Conservation (phyloP, 2,888 invertebrate genomes). For the Dichetophora obliterata region DNA sequence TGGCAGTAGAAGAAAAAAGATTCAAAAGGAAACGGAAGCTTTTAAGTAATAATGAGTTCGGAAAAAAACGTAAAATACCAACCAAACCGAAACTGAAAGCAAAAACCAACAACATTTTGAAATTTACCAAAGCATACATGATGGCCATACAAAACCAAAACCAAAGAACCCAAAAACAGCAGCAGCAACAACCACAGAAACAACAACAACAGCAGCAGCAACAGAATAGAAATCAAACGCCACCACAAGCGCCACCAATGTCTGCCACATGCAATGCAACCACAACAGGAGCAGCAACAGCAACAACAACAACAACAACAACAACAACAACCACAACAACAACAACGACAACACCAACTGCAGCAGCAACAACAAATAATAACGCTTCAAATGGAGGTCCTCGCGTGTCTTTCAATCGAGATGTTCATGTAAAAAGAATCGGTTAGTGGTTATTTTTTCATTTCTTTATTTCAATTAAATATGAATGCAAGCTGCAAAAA, state of each 20-base stretch:
- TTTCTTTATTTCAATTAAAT: background rate
- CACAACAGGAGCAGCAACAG: constrained; percentile 11
- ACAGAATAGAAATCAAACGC: background rate
- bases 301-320: constrained; percentile 43
- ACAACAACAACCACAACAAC: too few species aligned
- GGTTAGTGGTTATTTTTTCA: constrained; percentile 73
- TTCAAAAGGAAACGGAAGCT: constrained; percentile 3
- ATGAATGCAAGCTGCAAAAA: background rate
- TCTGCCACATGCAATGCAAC: constrained; percentile 19
- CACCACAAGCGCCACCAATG: constrained; percentile 25
- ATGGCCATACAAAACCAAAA: constrained; percentile 56
- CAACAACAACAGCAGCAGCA: constrained; percentile 32
- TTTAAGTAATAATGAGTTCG: constrained; percentile 10
- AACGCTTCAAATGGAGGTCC: constrained; percentile 74
- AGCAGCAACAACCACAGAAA: constrained; percentile 46
- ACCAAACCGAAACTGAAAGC: constrained; percentile 28
- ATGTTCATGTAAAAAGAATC: constrained; percentile 91
- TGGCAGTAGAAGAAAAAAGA: constrained; percentile 3
- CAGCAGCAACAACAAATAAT: constrained; percentile 43
- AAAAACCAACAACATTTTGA: constrained; percentile 48
- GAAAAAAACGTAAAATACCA: background rate
- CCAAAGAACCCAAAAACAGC: constrained; percentile 50
- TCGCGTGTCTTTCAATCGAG: constrained; percentile 89
- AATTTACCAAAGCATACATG: constrained; percentile 47
- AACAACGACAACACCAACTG: too few species aligned